These are phyloP conservation scores for Aleiodes sp. DNA, from an alignment of 1,140 invertebrate genomes.

Conservation along the genomic window DNA sequence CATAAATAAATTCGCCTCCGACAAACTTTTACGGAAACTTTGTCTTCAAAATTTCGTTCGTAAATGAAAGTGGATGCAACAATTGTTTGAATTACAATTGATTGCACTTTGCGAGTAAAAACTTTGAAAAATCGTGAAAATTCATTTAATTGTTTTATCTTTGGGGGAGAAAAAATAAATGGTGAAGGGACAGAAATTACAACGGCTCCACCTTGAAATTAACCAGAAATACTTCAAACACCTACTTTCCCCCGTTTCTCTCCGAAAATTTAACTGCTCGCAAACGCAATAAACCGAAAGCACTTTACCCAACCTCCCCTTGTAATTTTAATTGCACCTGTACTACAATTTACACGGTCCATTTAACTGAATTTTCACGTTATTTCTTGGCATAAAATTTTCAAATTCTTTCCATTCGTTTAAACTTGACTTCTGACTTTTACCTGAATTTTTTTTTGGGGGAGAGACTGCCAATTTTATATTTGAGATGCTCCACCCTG, in stretches of 20 bases:
- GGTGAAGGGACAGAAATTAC: background rate
- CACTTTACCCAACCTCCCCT: background rate
- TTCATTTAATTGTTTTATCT: background rate
- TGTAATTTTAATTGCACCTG: constrained; percentile 8
- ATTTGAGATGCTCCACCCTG: background rate
- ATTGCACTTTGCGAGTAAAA: too few species aligned
- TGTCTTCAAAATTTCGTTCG: too few species aligned
- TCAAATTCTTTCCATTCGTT: background rate
- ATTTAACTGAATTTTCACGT: background rate
- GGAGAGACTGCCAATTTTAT: background rate
- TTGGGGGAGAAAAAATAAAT: background rate
- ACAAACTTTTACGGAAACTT: too few species aligned
- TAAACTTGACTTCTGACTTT: background rate
- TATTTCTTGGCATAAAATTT: background rate
- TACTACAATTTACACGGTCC: background rate
- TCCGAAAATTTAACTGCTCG: too few species aligned
- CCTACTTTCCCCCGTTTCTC: background rate
- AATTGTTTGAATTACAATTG: too few species aligned
- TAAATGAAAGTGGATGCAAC: too few species aligned
- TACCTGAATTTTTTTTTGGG: background rate
- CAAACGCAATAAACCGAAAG: constrained; percentile 1
- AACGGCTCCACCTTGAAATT: background rate
- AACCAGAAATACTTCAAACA: background rate
- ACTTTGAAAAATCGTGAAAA: too few species aligned
- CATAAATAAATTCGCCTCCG: constrained; percentile 18